phyloP scores from a whole-genome alignment of 2,113 vertebrate species.

The Clarias gariepinus region DNA sequence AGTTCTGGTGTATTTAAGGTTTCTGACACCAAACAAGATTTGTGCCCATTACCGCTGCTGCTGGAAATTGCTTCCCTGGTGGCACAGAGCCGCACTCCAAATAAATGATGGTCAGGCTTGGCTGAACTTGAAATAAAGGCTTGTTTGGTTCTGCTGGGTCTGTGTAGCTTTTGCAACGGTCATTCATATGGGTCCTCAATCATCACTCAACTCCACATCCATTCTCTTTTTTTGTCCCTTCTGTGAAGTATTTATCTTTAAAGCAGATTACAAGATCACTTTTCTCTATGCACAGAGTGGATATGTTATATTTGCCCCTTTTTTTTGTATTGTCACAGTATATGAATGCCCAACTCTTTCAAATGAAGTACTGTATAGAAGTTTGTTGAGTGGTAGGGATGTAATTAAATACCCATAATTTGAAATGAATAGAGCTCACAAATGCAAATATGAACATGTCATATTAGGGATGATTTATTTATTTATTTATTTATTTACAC shows the following conservation, averaged over 20 bases:
- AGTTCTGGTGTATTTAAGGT: slow-evolving; percentile 46
- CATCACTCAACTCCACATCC: slow-evolving; percentile 30
- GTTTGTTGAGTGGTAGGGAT: background rate
- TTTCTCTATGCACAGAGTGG: background rate
- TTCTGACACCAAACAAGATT: slow-evolving; percentile 39
- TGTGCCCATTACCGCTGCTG: slow-evolving; percentile 42
- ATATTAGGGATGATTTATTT: background rate
- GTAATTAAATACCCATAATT: background rate
- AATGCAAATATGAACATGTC: background rate
- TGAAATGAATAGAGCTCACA: background rate
- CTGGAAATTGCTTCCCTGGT: slow-evolving; percentile 47
- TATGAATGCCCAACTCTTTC: background rate
- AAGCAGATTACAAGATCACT: slow-evolving; percentile 23
- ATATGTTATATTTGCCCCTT: background rate
- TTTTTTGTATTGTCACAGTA: background rate
- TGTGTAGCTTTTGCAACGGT: slow-evolving; percentile 27
- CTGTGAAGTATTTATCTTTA: slow-evolving; percentile 7
- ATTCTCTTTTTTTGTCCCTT: slow-evolving; percentile 12
- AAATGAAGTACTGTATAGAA: background rate
- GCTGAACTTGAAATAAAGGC: slow-evolving; percentile 45
- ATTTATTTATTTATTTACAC: no score
- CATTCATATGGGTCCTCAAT: slow-evolving; percentile 24
- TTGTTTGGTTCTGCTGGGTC: slow-evolving; percentile 34
- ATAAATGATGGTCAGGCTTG: slow-evolving; percentile 42
- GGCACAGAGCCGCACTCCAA: slow-evolving; percentile 29